phyloP scores from a whole-genome alignment of 2,797 vertebrate species.

The Erithacus rubecula region DNA sequence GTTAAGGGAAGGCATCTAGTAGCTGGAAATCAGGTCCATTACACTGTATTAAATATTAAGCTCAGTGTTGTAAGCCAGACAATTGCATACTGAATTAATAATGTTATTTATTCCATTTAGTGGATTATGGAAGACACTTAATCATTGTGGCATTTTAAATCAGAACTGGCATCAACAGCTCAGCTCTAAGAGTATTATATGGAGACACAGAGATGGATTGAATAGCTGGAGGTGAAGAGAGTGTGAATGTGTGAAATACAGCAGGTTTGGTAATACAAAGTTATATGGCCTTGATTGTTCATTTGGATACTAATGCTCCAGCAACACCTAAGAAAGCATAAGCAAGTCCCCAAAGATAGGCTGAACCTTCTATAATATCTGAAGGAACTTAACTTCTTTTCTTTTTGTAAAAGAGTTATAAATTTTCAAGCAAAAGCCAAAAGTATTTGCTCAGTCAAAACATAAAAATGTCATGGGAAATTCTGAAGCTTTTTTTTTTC shows the following conservation, averaged over 20 bases:
- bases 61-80: slow-evolving; percentile 7
- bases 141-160: neutral
- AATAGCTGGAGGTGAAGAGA: slow-evolving; percentile 6
- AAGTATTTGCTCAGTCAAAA: neutral
- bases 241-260: slow-evolving; percentile 34
- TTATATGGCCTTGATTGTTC: neutral
- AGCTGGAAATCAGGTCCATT: slow-evolving; percentile 40
- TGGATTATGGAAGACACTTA: neutral
- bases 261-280: slow-evolving; percentile 9
- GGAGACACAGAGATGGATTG: neutral
- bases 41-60: slow-evolving; percentile 29
- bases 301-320: neutral
- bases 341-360: neutral
- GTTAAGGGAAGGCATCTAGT: slow-evolving; percentile 24
- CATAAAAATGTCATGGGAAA: neutral
- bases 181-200: neutral
- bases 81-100: slow-evolving; percentile 41
- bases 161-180: slow-evolving; percentile 8
- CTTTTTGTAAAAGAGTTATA: neutral
- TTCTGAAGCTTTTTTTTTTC: neutral
- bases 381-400: neutral
- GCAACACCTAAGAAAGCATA: neutral
- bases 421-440: neutral
- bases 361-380: neutral
- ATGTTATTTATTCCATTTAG: slow-evolving; percentile 54